These are phyloP conservation scores for Antennarius striatus DNA, from an alignment of 2,113 vertebrate genomes.

Conservation along the genomic window DNA sequence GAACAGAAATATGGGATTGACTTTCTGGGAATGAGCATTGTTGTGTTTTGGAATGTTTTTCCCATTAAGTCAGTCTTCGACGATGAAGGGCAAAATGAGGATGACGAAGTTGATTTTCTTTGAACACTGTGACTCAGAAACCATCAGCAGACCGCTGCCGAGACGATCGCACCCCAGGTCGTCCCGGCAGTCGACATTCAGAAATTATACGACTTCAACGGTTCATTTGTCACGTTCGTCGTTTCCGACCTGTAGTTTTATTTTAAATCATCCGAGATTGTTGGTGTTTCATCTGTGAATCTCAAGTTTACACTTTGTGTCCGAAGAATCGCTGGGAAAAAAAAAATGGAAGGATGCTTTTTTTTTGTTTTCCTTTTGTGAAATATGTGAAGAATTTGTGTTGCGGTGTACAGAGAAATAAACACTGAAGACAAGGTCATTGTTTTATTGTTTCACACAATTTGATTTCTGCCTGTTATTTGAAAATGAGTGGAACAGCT, in stretches of 20 bases:
- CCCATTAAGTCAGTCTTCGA: slow-evolving; percentile 24
- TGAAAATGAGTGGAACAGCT: too few relatives aligned
- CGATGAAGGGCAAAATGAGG: slow-evolving; percentile 45
- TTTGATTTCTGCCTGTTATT: not conserved
- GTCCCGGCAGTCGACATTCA: slow-evolving; percentile 16
- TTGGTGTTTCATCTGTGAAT: slow-evolving; percentile 35
- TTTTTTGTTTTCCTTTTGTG: slow-evolving; percentile 52
- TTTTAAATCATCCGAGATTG: slow-evolving; percentile 24
- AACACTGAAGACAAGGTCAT: slow-evolving; percentile 67
- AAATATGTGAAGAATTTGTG: slow-evolving; percentile 77
- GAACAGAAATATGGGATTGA: slow-evolving; percentile 14
- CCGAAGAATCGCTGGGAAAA: slow-evolving; percentile 48
- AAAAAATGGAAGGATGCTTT: slow-evolving; percentile 57
- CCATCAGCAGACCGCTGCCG: slow-evolving; percentile 15
- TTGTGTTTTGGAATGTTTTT: slow-evolving; percentile 12
- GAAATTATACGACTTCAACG: slow-evolving; percentile 5
- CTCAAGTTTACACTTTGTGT: slow-evolving; percentile 40
- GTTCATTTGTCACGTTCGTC: slow-evolving; percentile 18
- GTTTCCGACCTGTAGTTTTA: slow-evolving; percentile 35
- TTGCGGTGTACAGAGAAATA: slow-evolving; percentile 80
- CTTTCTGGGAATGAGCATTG: slow-evolving; percentile 6
- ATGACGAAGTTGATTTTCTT: slow-evolving; percentile 46
- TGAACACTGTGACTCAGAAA: too few relatives aligned
- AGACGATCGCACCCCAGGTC: not conserved
- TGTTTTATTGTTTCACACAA: slow-evolving; percentile 28